Base-by-base conservation (phyloP, 2,113 vertebrate species). In the Apaloderma vittatum region DNA sequence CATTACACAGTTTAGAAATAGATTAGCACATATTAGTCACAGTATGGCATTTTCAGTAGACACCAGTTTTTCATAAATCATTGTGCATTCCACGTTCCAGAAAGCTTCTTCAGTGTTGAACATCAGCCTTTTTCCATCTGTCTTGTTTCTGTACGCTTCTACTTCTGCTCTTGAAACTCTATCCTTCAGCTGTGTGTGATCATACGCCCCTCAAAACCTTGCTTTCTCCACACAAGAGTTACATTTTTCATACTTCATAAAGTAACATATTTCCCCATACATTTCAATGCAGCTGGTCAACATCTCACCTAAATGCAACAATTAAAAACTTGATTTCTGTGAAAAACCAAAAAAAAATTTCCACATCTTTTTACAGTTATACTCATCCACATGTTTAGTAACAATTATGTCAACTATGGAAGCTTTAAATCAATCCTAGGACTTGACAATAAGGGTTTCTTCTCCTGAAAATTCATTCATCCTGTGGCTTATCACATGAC, bases 401-500 rank as follows among this genome's bases (percentile, higher is more conserved):
- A 62, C 30, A 58, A 73, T 62, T 37, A 51, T 30, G 16, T 90
- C 68, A 85, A 43, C 45, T 77, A 80, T 32, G 67, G 85, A 97
- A 96, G 40, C 23, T 68, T 90, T 96, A 74, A 75, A 71, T 61
- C 62, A 92, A 36, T 58, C 43, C 12, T 59, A 67, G 51, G 29
- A 88, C 73, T 79, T 79, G 27, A 77, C 74, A 65, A 91, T 46
- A 80, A 1, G n/a, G 19, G 14, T 65, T 94, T 75, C 71, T 94
- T 63, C 55, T 76, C 87, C 70, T 91, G 62, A 74, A 95, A 96
- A 92, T 57, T 70, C 18, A 62, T 63, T 93, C 88, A 36, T 94
- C 34, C 61, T 94, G 75, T 81, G 79, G 67, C 91, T 95, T 93
- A 94, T 45, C 82, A 95, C 46, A 90, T 75, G 57, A 93, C 45